Evolutionary conservation across 2,113 vertebrate genomes (phyloP).

Genomic region (Cochlearius cochlearius): DNA sequence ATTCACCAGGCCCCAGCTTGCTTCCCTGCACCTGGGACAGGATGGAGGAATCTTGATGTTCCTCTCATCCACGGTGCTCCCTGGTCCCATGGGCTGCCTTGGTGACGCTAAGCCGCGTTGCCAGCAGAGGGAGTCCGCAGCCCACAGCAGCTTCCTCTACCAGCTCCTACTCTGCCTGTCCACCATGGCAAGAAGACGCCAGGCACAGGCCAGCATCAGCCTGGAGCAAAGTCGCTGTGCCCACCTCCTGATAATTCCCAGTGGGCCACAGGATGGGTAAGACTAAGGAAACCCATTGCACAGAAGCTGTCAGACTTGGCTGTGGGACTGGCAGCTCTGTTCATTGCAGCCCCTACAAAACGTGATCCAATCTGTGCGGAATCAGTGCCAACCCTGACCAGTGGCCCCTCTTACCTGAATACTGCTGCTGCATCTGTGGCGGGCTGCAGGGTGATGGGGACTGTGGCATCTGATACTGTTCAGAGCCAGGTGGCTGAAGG

Average conservation of each 20-base stretch:
- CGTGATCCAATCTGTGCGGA: not conserved
- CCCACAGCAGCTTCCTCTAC: not conserved
- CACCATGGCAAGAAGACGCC: not conserved
- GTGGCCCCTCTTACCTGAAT: constrained; percentile 83
- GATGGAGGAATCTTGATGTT: not conserved
- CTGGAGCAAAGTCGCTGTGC: not conserved
- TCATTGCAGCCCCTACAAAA: not conserved
- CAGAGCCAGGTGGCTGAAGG: constrained; percentile 91
- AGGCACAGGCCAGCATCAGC: not conserved
- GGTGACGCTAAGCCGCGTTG: not conserved
- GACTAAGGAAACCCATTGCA: not conserved
- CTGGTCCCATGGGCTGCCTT: not conserved
- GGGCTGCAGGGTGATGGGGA: constrained; percentile 94
- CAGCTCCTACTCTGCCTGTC: not conserved
- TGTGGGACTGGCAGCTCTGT: not conserved
- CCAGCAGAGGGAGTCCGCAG: not conserved
- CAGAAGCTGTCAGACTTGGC: not conserved
- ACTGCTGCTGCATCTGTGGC: constrained; percentile 96
- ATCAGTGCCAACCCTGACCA: accelerated
- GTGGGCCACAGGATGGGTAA: not conserved
- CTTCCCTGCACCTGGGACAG: not conserved
- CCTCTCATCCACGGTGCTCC: not conserved
- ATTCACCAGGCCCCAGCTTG: not conserved
- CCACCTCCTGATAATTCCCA: not conserved
- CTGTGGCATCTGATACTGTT: constrained; percentile 95